Percentiles rank a stretch among this genome's conserved stretches.
Evolutionary conservation across 2,113 vertebrate species (phyloP).

Genomic region (Corvus hawaiiensis): DNA sequence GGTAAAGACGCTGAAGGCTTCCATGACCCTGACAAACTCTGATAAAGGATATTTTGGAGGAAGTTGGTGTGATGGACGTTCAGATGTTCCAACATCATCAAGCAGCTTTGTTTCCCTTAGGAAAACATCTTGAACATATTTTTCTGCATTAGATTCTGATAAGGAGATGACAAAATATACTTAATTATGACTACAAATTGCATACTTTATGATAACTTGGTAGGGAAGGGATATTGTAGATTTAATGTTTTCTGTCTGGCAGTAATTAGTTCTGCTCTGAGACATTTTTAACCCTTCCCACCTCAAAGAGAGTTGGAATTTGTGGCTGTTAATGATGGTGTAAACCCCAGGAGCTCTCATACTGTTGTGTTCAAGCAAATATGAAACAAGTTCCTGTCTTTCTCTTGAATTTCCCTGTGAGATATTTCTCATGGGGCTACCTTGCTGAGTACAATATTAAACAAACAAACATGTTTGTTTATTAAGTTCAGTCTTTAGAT

Average conservation of each 20-base stretch:
- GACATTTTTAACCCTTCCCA: not conserved
- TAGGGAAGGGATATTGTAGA: not conserved
- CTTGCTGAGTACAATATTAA: not conserved
- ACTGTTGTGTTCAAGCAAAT: not conserved
- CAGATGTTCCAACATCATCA: rapidly evolving
- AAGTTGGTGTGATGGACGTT: not conserved
- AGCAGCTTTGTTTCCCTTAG: not conserved
- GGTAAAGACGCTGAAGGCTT: not conserved
- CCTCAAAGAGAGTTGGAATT: not conserved
- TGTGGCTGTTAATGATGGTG: not conserved
- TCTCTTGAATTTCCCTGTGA: not conserved
- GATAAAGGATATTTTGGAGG: not conserved
- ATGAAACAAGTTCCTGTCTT: not conserved
- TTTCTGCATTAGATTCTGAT: not conserved
- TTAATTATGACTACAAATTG: not conserved
- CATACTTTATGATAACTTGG: not conserved
- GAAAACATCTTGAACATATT: not conserved
- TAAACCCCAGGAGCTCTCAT: not conserved
- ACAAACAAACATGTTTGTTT: not conserved
- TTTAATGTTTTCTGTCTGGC: not conserved
- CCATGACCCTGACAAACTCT: not conserved
- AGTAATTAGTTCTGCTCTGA: not conserved
- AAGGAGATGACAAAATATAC: not conserved
- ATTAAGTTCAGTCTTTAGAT: not conserved
- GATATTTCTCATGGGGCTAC: not conserved